Evolutionary conservation across 2,113 vertebrate genomes (phyloP).

Genomic region (Sander lucioperca): DNA sequence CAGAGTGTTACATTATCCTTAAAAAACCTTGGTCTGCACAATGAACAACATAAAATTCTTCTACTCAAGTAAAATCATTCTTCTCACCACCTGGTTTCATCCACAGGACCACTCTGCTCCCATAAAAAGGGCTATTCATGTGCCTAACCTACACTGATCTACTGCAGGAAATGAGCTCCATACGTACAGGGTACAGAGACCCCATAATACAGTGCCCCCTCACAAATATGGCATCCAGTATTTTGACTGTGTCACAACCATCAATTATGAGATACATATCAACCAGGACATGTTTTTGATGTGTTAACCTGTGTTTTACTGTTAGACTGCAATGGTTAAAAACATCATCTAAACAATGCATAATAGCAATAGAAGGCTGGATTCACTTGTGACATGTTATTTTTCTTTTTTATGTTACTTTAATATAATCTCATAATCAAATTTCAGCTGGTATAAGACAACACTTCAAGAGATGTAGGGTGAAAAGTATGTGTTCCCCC

Average conservation of each 20-base stretch:
- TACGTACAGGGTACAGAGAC: constrained; percentile 43
- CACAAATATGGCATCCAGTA: constrained; percentile 48
- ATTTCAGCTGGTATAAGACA: not conserved
- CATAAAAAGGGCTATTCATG: constrained; percentile 71
- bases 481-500: constrained; percentile 27
- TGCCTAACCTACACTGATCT: constrained; percentile 36
- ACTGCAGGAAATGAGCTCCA: constrained; percentile 77
- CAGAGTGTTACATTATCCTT: not conserved
- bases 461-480: not conserved
- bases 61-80: constrained; percentile 15
- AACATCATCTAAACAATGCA: constrained; percentile 12
- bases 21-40: constrained; percentile 1
- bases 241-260: constrained; percentile 55
- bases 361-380: not conserved
- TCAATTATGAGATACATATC: constrained; percentile 42
- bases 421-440: not conserved
- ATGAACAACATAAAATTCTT: constrained; percentile 3
- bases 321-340: constrained; percentile 9
- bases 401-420: constrained; percentile 8
- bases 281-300: constrained; percentile 39
- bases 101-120: constrained; percentile 38
- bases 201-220: constrained; percentile 56
- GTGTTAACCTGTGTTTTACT: constrained; percentile 18
- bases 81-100: constrained; percentile 51
- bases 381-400: not conserved